Evolutionary conservation across 1,140 invertebrate species (phyloP), one percentile per base, ranked within the genome.

Genomic region (Cotesia glomerata): DNA sequence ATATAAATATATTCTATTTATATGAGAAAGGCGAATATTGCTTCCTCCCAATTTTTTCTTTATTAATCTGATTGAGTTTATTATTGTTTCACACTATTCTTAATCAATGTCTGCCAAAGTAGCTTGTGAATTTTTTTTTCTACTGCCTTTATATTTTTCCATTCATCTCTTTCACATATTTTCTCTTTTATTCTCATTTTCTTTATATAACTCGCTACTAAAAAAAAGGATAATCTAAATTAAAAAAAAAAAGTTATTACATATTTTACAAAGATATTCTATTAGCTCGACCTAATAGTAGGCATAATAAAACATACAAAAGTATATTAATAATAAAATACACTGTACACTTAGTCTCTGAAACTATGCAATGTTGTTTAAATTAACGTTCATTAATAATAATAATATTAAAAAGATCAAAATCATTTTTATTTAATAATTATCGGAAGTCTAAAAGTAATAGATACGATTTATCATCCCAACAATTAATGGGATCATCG

Each of bases 91-190:
- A 56, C n/a, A 62, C 51, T 45, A 45, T 26, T 16, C 59, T 18
- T 65, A 74, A 83, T 84, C 82, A 84, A 85, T 85, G 75, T 84
- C 83, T 85, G 84, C 82, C 84, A 82, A 85, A 84, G 84, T 84
- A 84, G 84, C 78, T 78, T 82, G 76, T 65, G 59, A 79, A 76
- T 78, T 73, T 76, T 54, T 75, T 72, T 75, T 72, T 64, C 58
- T 65, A 5, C 62, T 14, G 14, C 62, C 16, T 65, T 4, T 13
- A 11, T 32, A 13, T 56, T 67, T 18, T 51, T 32, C 13, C 65
- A 26, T 39, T 45, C 39, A 45, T 45, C 39, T 45, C 39, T 45
- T 26, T 26, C 39, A 2, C 45, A 52, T 35, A 34, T 14, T 35
- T 52, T 67, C n/a, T 54, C 16, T 54, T 18, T 58, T 5, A 58